phyloP scores from a whole-genome alignment of 2,797 vertebrate species.

The Iguana delicatissima region DNA sequence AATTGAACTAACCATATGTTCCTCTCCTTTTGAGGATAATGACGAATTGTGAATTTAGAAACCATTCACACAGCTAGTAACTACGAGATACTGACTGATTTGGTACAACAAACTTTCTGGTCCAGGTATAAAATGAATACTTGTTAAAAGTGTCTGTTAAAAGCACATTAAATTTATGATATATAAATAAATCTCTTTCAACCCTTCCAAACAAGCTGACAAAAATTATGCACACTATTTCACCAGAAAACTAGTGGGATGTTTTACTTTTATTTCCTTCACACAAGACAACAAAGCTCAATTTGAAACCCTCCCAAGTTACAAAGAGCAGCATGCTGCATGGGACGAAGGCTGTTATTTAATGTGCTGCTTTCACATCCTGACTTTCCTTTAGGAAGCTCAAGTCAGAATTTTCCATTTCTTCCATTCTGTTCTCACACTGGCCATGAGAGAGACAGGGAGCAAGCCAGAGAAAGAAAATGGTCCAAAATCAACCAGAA shows the following conservation, averaged over 20 bases:
- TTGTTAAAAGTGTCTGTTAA: conserved; percentile 26
- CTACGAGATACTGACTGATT: conserved; percentile 10
- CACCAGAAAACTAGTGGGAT: not conserved
- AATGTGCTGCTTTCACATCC: not conserved
- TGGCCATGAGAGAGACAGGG: not conserved
- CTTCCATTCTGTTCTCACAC: not conserved
- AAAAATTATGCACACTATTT: not conserved
- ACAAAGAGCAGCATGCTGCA: not conserved
- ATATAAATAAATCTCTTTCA: not conserved
- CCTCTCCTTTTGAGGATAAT: conserved; percentile 8
- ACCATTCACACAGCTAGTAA: not conserved
- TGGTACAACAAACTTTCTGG: not conserved
- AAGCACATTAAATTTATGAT: conserved; percentile 22
- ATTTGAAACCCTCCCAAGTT: not conserved
- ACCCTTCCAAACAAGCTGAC: conserved; percentile 2
- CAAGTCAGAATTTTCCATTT: not conserved
- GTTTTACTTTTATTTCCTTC: not conserved
- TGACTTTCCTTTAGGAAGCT: not conserved
- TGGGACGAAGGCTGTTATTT: not conserved
- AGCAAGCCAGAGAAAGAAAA: not conserved
- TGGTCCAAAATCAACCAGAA: not conserved
- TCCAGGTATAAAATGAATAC: conserved; percentile 15
- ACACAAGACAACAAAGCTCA: not conserved
- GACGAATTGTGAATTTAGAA: conserved; percentile 13
- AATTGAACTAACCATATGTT: not conserved